A percentile compares a stretch with the other conserved stretches of the same genome.
phyloP scores from a whole-genome alignment of 2,888 invertebrate genomes.

The Melanophora roralis region DNA sequence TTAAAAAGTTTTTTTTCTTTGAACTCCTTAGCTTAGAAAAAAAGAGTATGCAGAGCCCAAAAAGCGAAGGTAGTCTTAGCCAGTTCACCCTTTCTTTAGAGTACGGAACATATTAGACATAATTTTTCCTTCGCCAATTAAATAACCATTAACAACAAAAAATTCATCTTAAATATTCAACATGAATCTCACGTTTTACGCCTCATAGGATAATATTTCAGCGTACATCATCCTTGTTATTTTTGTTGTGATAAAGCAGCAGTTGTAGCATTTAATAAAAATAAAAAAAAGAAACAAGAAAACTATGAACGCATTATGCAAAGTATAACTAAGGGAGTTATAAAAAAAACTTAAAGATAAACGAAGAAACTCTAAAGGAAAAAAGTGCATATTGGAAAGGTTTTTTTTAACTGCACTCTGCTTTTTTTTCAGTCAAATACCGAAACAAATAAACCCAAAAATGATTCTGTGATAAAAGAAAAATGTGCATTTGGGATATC shows the following conservation, averaged over 20 bases:
- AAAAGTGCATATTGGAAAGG: conserved; percentile 30
- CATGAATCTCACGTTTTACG: conserved; percentile 73
- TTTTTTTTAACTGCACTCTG: not conserved
- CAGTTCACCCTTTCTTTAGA: too few relatives aligned
- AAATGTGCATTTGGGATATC: conserved; percentile 54
- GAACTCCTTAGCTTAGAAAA: too few relatives aligned
- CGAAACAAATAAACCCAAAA: conserved; percentile 40
- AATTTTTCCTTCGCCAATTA: too few relatives aligned
- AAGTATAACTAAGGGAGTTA: conserved; percentile 58
- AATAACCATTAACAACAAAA: conserved; percentile 38
- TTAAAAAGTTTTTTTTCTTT: too few relatives aligned
- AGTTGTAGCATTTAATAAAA: not conserved
- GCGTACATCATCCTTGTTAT: conserved; percentile 48
- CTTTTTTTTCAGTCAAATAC: not conserved
- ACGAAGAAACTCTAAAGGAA: conserved; percentile 1
- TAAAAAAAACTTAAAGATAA: conserved; percentile 25
- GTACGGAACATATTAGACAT: conserved; percentile 7
- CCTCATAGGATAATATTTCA: conserved; percentile 75
- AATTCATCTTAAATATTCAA: too few relatives aligned
- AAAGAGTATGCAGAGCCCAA: too few relatives aligned
- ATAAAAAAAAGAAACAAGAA: conserved; percentile 11
- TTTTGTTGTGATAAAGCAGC: conserved; percentile 13
- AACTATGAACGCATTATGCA: conserved; percentile 48
- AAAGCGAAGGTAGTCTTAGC: too few relatives aligned
- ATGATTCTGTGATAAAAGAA: conserved; percentile 48